These are phyloP conservation scores for Drosophila kokeensis DNA, from an alignment of 2,888 invertebrate species.

Conservation along the genomic window DNA sequence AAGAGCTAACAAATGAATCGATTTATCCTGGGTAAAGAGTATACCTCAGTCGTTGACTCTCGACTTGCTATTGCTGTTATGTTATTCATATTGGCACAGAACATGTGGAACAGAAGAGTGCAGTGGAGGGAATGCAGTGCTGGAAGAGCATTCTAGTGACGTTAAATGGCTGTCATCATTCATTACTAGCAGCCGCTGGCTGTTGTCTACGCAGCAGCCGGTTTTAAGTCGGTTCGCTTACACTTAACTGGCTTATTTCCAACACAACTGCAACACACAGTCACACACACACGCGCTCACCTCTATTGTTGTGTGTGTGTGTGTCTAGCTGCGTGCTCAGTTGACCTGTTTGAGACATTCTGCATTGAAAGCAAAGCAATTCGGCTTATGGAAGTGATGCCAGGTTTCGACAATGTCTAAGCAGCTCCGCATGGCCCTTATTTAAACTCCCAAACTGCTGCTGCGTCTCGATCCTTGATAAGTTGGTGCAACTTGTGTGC, in stretches of 20 bases:
- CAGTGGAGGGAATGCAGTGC: not conserved
- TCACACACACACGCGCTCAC: constrained; percentile 5
- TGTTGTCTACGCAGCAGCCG: constrained; percentile 59
- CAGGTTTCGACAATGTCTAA: constrained; percentile 10
- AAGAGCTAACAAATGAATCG: not conserved
- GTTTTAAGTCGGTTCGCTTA: constrained; percentile 52
- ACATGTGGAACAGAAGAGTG: not conserved
- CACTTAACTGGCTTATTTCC: constrained; percentile 65
- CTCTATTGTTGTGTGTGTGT: constrained; percentile 2
- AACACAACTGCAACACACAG: constrained; percentile 20
- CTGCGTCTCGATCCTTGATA: not conserved
- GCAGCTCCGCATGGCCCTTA: constrained; percentile 26
- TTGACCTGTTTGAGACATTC: constrained; percentile 44
- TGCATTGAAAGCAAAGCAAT: constrained; percentile 49
- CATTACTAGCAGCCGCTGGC: constrained; percentile 71
- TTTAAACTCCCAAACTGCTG: constrained; percentile 16
- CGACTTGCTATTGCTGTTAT: constrained; percentile 15
- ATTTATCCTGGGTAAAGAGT: not conserved
- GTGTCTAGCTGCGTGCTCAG: constrained; percentile 20
- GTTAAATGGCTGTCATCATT: constrained; percentile 78
- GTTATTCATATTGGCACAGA: constrained; percentile 64
- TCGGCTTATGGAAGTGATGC: constrained; percentile 40
- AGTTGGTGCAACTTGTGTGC: constrained; percentile 5
- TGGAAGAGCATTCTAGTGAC: constrained; percentile 18
- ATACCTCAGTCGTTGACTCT: not conserved